phyloP scores from a whole-genome alignment of 2,797 vertebrate genomes.

The Harpagifer antarcticus region DNA sequence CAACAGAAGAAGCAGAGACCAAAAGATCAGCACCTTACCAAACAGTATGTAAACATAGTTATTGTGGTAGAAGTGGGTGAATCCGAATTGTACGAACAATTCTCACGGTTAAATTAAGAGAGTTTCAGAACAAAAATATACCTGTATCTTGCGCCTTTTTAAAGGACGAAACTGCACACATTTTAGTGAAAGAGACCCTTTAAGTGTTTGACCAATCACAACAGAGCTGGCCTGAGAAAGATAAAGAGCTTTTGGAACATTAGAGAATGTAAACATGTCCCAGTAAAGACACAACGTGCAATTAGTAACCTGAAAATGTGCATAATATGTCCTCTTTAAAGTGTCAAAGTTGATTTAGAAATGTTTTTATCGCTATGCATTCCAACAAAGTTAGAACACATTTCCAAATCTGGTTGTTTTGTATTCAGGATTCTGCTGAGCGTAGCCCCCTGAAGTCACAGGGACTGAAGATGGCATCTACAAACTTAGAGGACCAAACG shows the following conservation, averaged over 20 bases:
- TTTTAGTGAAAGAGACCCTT: background rate
- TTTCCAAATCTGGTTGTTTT: slow-evolving; percentile 5
- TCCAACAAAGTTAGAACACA: too few relatives aligned
- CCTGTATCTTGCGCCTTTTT: background rate
- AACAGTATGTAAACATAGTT: slow-evolving; percentile 42
- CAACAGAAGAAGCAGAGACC: slow-evolving; percentile 43
- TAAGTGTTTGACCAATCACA: too few relatives aligned
- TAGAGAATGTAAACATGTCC: too few relatives aligned
- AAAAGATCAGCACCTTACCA: slow-evolving; percentile 52
- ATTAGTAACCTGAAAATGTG: too few relatives aligned
- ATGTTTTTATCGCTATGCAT: too few relatives aligned
- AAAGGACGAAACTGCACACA: background rate
- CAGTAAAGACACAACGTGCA: too few relatives aligned
- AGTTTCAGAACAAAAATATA: background rate
- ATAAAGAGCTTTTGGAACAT: too few relatives aligned
- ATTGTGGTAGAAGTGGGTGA: background rate
- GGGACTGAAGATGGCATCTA: slow-evolving; percentile 36
- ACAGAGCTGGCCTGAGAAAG: too few relatives aligned
- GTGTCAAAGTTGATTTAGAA: too few relatives aligned
- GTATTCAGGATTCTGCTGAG: slow-evolving; percentile 52
- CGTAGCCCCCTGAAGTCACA: slow-evolving; percentile 13
- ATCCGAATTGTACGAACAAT: background rate
- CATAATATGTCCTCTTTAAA: too few relatives aligned
- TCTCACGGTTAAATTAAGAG: background rate
- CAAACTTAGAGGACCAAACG: slow-evolving; percentile 58